A percentile compares a stretch with the other conserved stretches of the same genome.
Conservation (phyloP, 2,113 vertebrate genomes). For the Leptobrachium leishanense region DNA sequence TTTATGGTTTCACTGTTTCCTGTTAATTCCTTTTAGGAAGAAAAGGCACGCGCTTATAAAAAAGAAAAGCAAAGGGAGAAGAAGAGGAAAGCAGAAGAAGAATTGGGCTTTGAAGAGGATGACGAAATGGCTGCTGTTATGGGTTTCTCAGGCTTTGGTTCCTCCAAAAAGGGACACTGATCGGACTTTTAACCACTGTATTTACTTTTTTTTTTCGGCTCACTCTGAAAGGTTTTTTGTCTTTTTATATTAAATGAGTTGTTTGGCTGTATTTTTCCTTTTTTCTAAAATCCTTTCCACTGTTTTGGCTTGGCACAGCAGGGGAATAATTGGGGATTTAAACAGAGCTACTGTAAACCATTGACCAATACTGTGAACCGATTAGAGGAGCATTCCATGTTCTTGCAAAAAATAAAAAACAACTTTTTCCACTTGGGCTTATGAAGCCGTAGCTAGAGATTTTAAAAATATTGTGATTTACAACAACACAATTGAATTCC, state of each 20-base stretch:
- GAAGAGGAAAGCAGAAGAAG: constrained; percentile 90
- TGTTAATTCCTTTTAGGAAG: constrained; percentile 73
- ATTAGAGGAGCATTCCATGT: background rate
- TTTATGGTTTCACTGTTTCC: background rate
- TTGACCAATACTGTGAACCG: constrained; percentile 29
- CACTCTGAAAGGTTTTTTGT: background rate
- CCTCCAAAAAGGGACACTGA: constrained; percentile 93
- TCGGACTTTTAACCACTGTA: constrained; percentile 21
- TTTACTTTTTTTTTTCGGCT: background rate
- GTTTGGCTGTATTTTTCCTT: constrained; percentile 5
- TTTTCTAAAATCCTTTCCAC: background rate
- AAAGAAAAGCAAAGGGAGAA: constrained; percentile 95
- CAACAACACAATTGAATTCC: background rate
- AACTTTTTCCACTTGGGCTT: background rate
- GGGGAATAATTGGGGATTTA: background rate
- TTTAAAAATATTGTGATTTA: background rate
- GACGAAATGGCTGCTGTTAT: constrained; percentile 98
- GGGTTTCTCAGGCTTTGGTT: constrained; percentile 95
- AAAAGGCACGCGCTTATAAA: constrained; percentile 97
- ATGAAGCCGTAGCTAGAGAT: background rate
- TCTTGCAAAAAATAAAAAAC: background rate
- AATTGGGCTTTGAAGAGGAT: constrained; percentile 89
- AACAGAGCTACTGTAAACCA: background rate
- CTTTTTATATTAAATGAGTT: constrained; percentile 32
- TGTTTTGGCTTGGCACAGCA: background rate